Base-by-base conservation (phyloP, 2,888 invertebrate genomes). In the Amaurobius ferox region DNA sequence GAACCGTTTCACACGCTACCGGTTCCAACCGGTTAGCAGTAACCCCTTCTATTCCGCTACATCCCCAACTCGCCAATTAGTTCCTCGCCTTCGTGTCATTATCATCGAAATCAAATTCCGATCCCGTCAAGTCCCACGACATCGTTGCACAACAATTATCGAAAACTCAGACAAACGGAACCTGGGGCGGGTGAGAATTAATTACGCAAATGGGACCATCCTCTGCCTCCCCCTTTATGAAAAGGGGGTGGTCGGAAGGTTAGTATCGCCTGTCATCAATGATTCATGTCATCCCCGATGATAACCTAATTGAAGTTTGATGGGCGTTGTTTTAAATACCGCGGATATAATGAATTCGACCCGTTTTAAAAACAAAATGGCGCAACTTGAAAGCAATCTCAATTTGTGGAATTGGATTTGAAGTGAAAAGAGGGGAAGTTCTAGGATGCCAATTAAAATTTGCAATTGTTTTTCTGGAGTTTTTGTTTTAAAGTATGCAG, bases 281-380 rank as follows among this genome's bases (percentile, higher is more conserved):
- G 74, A 81, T 81, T 81, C 72, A 85, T 67, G 67, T 77, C 71
- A 70, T 26, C 62, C 23, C 55, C 62, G 48, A 78, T 72, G 26
- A 64, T 78, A 72, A 78, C 77, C 72, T 85, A 85, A 85, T 85
- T 72, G 83, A 78, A 85, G 83, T 85, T 85, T 85, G 83, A 85
- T 85, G 48, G 35, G 81, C 13, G 72, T 66, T 76, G 83, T 68
- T 85, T 85, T 85, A 85, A 85, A 85, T 85, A 35, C 72, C 77
- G 64, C 72, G 40, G 30, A 16, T 67, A 72, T 35, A 77, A 85
- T 7, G 40, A 66, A 44, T 66, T 66, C 66, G 23, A 6, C 13
- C 55, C 35, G 16, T 55, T 29, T 62, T 72, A 74, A 76, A 81
- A 81, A 68, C 35, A n/a, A 35, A 44, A 44, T 44, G 9, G 55